These are phyloP conservation scores for Protobothrops flavoviridis DNA, from an alignment of 2,113 vertebrate species.

Conservation along the genomic window DNA sequence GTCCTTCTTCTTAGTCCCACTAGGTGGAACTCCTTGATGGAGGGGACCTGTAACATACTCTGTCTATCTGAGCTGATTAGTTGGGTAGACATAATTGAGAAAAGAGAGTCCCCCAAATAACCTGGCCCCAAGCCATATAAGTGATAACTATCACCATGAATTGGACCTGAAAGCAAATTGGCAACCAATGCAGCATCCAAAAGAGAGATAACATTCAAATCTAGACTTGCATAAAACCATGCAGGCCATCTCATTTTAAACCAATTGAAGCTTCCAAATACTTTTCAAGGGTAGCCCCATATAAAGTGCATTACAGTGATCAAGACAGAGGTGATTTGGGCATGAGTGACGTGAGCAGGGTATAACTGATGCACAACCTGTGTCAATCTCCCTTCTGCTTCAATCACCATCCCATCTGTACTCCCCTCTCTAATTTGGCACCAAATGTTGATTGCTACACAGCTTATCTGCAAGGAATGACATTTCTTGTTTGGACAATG, in stretches of 20 bases:
- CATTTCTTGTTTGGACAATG: neutral
- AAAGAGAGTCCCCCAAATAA: neutral
- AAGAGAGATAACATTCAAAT: neutral
- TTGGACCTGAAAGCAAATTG: neutral
- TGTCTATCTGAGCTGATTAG: neutral
- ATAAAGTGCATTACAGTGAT: neutral
- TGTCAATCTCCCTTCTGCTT: neutral
- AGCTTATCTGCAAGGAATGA: slow-evolving; percentile 51
- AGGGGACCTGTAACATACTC: neutral
- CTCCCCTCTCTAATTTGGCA: slow-evolving; percentile 34
- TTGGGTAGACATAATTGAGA: neutral
- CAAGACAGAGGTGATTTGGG: neutral
- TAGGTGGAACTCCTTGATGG: neutral
- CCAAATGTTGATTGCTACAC: slow-evolving; percentile 34
- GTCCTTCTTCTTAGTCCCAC: neutral
- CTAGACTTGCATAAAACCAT: neutral
- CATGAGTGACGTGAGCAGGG: neutral
- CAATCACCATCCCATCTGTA: slow-evolving; percentile 11
- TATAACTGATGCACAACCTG: neutral
- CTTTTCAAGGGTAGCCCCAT: neutral
- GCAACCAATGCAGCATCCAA: neutral
- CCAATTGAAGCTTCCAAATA: neutral
- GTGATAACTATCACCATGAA: neutral
- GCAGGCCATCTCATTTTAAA: neutral
- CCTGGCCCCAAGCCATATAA: neutral